These are phyloP conservation scores for Choreutis nemorana DNA, from an alignment of 2,888 invertebrate species.

Conservation along the genomic window DNA sequence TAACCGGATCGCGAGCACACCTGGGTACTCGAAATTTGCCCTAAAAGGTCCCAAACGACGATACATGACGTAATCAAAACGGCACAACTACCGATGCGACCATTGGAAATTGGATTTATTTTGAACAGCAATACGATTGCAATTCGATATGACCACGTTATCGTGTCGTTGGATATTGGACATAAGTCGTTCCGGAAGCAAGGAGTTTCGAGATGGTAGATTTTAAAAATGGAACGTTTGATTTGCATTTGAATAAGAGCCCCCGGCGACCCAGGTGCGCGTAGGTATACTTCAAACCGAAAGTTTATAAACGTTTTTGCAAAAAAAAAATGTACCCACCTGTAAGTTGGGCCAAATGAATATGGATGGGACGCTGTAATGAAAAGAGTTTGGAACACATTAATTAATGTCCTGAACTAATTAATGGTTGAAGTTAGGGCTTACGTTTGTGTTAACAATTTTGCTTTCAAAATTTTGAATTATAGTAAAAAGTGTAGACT, in stretches of 20 bases:
- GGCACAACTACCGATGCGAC: constrained; percentile 17
- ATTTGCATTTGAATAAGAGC: constrained; percentile 68
- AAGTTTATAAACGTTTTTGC: constrained; percentile 23
- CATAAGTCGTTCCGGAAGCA: constrained; percentile 62
- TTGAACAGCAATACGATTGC: constrained; percentile 12
- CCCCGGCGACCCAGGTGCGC: constrained; percentile 64
- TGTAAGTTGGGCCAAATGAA: constrained; percentile 27
- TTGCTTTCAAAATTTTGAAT: too few species aligned
- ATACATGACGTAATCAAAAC: constrained; percentile 17
- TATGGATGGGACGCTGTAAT: constrained; percentile 48
- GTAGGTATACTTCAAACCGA: constrained; percentile 39
- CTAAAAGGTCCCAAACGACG: constrained; percentile 64
- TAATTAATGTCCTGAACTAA: too few species aligned
- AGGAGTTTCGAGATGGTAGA: constrained; percentile 62
- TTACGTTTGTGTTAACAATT: too few species aligned
- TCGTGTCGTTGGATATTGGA: constrained; percentile 41
- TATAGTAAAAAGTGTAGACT: too few species aligned
- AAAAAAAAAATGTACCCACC: too few species aligned
- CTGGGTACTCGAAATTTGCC: constrained; percentile 63
- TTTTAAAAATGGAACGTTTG: constrained; percentile 68
- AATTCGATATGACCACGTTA: constrained; percentile 16
- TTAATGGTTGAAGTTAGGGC: too few species aligned
- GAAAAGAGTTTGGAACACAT: constrained; percentile 26
- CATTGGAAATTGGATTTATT: constrained; percentile 16
- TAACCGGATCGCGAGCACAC: constrained; percentile 67